phyloP scores from a whole-genome alignment of 2,797 vertebrate species.

The Oryzias sinensis region DNA sequence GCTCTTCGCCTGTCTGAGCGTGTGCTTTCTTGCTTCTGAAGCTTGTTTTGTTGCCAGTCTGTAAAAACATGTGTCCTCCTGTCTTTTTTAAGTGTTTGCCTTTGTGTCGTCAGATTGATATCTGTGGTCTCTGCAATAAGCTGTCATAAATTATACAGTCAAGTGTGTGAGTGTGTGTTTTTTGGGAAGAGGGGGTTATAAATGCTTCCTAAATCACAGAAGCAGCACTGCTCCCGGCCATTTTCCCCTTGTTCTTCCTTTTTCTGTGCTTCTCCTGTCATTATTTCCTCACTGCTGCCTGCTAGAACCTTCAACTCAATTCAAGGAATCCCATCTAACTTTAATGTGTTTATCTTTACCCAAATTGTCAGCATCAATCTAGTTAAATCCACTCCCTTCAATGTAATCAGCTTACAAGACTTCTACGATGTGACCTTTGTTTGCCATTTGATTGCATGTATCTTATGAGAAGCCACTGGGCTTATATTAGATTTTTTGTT shows the following conservation, averaged over 20 bases:
- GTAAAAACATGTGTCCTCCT: slow-evolving; percentile 67
- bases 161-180: slow-evolving; percentile 10
- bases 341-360: background rate
- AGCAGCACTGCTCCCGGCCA: slow-evolving; percentile 34
- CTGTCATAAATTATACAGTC: slow-evolving; percentile 54
- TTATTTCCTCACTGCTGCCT: slow-evolving; percentile 53
- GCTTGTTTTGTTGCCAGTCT: slow-evolving; percentile 51
- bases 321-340: slow-evolving; percentile 22
- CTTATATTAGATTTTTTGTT: slow-evolving; percentile 39
- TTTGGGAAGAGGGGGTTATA: background rate
- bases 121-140: slow-evolving; percentile 56
- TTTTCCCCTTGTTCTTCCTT: slow-evolving; percentile 29
- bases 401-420: slow-evolving; percentile 25
- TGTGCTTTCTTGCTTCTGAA: slow-evolving; percentile 61
- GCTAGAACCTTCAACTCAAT: slow-evolving; percentile 36
- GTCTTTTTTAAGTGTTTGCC: slow-evolving; percentile 60
- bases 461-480: slow-evolving; percentile 36
- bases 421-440: slow-evolving; percentile 33
- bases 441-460: slow-evolving; percentile 55
- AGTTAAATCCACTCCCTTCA: slow-evolving; percentile 30
- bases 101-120: slow-evolving; percentile 60
- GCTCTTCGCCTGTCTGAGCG: slow-evolving; percentile 42
- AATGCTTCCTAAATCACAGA: slow-evolving; percentile 26
- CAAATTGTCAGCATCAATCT: slow-evolving; percentile 33
- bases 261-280: slow-evolving; percentile 50